Evolutionary conservation across 2,888 invertebrate species (phyloP), one percentile per base, ranked within the genome.

Genomic region (Dynastes grantii): DNA sequence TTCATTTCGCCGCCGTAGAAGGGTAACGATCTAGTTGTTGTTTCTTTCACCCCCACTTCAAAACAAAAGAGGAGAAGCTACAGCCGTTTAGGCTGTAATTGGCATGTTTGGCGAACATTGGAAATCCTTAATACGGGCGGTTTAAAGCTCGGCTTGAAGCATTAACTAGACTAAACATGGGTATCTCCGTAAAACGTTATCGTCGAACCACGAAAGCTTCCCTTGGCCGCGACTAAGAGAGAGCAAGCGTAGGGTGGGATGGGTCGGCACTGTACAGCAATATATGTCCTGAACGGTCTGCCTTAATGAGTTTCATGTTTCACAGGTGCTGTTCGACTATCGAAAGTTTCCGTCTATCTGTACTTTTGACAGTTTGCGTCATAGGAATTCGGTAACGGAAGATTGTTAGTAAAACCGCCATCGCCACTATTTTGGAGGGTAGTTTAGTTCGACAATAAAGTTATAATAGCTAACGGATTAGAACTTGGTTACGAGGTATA

Each of bases 81-180:
- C 76, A 77, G 67, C 53, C 61, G 68, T 73, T 73, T 67, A 22
- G 75, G 55, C 55, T 73, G 55, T 78, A 75, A 78, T 75, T 78
- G 78, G 73, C 75, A 45, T 65, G 67, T 73, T 78, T 53, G 27
- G 65, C 27, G 75, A 76, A 63, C 75, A 63, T 63, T 63, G 75
- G 61, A 63, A 76, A 68, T 29, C 49, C 68, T 68, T 68, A 68
- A 68, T 68, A 29, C 70, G 58, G 61, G 63, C 37, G 78, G 78
- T 76, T 78, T 71, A 53, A 68, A 78, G 76, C 76, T 78, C 76
- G 76, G 76, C 73, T 80, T 81, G 80, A 80, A 76, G 80, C 80
- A 77, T 81, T 81, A 81, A 78, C 79, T 79, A 81, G 76, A 68
- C 81, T 80, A 80, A 82, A 80, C 77, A 78, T 78, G 58, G 64